phyloP scores from a whole-genome alignment of 2,797 vertebrate genomes.

The Gadopsis marmoratus region DNA sequence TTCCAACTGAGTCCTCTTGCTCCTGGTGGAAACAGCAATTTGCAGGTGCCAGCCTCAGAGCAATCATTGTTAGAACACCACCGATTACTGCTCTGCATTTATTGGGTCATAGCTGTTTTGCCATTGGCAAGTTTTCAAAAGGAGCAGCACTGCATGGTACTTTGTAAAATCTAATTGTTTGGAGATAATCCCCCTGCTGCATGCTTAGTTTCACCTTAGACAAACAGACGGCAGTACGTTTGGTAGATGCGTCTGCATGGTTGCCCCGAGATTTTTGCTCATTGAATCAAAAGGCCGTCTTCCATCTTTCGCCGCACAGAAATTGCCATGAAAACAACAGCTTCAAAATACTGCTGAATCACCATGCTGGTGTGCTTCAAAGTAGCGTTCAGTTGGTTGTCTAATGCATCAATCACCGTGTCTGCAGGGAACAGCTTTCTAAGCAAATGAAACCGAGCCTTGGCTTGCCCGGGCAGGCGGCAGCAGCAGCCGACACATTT shows the following conservation, averaged over 20 bases:
- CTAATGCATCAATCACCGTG: conserved; percentile 72
- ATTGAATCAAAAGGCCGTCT: conserved; percentile 66
- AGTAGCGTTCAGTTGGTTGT: conserved; percentile 54
- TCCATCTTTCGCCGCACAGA: conserved; percentile 52
- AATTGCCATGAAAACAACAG: conserved; percentile 46
- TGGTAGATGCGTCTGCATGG: conserved; percentile 52
- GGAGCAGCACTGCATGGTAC: conserved; percentile 44
- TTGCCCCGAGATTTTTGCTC: conserved; percentile 49
- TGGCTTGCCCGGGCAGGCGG: conserved; percentile 45
- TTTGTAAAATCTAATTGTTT: conserved; percentile 68
- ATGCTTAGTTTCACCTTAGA: conserved; percentile 63
- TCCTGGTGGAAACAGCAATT: conserved; percentile 50
- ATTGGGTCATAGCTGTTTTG: conserved; percentile 47
- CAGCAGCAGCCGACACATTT: conserved; percentile 42
- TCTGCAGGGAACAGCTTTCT: conserved; percentile 72
- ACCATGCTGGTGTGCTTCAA: conserved; percentile 55
- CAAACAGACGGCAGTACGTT: conserved; percentile 66
- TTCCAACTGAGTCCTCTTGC: conserved; percentile 58
- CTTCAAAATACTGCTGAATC: conserved; percentile 77
- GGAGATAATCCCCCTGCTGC: conserved; percentile 62
- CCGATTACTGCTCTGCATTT: conserved; percentile 59
- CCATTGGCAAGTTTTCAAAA: conserved; percentile 42
- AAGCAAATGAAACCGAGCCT: conserved; percentile 70
- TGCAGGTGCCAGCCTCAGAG: conserved; percentile 57
- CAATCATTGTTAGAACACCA: conserved; percentile 62